These are phyloP conservation scores for Falcaria lacertinaria DNA, from an alignment of 2,888 invertebrate species.

Conservation along the genomic window DNA sequence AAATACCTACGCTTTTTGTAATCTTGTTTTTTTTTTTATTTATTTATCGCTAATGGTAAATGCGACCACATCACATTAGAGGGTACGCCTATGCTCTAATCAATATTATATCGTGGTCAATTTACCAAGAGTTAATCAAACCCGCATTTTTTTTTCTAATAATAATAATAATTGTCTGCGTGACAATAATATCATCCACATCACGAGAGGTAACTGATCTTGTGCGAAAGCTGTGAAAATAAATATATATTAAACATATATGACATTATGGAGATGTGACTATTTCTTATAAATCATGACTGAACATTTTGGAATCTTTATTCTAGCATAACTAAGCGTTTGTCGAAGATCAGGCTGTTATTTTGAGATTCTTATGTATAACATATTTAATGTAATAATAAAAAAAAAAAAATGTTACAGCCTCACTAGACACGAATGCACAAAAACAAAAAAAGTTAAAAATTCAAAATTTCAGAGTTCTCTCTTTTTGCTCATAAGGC, in stretches of 20 bases:
- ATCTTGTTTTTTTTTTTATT: too few species aligned
- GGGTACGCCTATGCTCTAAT: too few species aligned
- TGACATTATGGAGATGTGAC: constrained; percentile 37
- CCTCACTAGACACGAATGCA: constrained; percentile 37
- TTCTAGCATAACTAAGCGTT: constrained; percentile 53
- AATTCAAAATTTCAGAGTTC: too few species aligned
- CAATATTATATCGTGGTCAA: too few species aligned
- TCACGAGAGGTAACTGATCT: constrained; percentile 22
- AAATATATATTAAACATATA: constrained; percentile 33
- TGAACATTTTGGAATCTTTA: constrained; percentile 72
- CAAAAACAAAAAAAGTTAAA: not conserved
- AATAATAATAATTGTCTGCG: constrained; percentile 23
- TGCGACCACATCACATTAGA: too few species aligned
- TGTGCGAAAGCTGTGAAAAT: constrained; percentile 43
- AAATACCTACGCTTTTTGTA: too few species aligned
- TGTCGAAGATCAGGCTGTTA: constrained; percentile 59
- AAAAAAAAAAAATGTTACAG: constrained; percentile 14
- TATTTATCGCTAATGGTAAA: too few species aligned
- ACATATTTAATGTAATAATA: constrained; percentile 32
- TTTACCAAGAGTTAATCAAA: too few species aligned
- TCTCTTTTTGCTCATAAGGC: too few species aligned
- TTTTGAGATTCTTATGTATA: constrained; percentile 56
- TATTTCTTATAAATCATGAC: constrained; percentile 70
- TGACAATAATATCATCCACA: constrained; percentile 41
- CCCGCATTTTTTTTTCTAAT: not conserved